Base-by-base conservation (phyloP, 2,797 vertebrate genomes). In the Pempheris klunzingeri region DNA sequence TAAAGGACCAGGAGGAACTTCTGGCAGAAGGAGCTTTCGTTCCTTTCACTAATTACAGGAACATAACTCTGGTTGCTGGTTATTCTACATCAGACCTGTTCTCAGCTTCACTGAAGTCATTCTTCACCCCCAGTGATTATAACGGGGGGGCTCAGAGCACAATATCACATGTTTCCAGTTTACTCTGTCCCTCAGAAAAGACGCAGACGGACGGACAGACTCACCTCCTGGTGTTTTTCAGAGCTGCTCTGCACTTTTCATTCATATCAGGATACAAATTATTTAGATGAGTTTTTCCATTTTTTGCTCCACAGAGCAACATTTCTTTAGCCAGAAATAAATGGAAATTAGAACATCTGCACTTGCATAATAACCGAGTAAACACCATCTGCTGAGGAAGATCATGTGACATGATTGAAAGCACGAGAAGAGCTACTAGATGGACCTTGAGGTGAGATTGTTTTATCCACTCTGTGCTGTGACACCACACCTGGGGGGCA, bases 51-150 rank as follows among this genome's bases (percentile, higher is more conserved):
- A 65, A 69, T 78, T 60, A 81, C 44, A 11, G 13, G 43, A 57
- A 65, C 50, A 64, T 55, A 77, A 81, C n/a, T n/a, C n/a, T n/a
- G n/a, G n/a, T n/a, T n/a, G n/a, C 26, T 72, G 61, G 71, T 68
- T 65, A 44, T 75, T 67, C 61, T 26, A 39, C 52, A 62, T 68
- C 61, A 66, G 36, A 50, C 68, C 34, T 71, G 6, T 34, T 50
- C 28, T 24, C 28, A 15, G 17, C 30, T 24, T 12, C 28, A 73
- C 20, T 66, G 26, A 24, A 47, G 28, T 22, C 14, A 8, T 24
- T 49, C 43, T 34, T 57, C 4, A 11, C n/a, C 18, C 36, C 63
- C 50, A n/a, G 15, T 17, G 44, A 14, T 50, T 43, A 26, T 12
- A 52, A 24, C 24, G 12, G 11, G 4, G 0, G 20, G 3, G n/a